These are phyloP conservation scores for Nomada hirtipes DNA, from an alignment of 2,888 invertebrate species.

Conservation along the genomic window DNA sequence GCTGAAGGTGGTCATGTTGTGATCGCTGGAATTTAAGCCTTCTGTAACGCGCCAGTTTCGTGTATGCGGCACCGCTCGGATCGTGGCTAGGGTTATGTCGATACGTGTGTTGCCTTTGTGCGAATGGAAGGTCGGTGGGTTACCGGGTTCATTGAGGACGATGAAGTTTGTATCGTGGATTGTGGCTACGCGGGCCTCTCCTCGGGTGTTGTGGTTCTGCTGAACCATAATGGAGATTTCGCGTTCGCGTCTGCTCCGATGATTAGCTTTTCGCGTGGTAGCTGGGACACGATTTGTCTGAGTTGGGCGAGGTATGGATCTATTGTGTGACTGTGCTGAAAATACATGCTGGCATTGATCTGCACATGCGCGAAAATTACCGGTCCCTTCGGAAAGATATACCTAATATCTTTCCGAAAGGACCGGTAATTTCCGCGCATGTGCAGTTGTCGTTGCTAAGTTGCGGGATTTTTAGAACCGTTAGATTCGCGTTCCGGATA, in stretches of 20 bases:
- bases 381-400: too few species aligned
- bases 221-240: not conserved
- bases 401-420: not conserved
- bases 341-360: too few species aligned
- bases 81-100: not conserved
- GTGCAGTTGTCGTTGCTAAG: too few species aligned
- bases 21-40: slow-evolving; percentile 10
- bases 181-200: not conserved
- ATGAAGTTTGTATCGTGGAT: accelerated
- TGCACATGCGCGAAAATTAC: too few species aligned
- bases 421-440: not conserved
- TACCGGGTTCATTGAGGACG: not conserved
- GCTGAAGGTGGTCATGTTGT: not conserved
- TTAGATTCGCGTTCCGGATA: too few species aligned
- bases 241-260: not conserved
- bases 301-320: not conserved
- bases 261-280: not conserved
- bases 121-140: not conserved
- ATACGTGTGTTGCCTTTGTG: not conserved
- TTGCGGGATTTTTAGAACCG: too few species aligned
- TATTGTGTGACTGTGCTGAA: not conserved
- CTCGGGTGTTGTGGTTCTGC: not conserved
- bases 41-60: not conserved
- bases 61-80: accelerated
- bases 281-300: accelerated